Conservation (phyloP, 2,797 vertebrate genomes). For the Hemibagrus guttatus region DNA sequence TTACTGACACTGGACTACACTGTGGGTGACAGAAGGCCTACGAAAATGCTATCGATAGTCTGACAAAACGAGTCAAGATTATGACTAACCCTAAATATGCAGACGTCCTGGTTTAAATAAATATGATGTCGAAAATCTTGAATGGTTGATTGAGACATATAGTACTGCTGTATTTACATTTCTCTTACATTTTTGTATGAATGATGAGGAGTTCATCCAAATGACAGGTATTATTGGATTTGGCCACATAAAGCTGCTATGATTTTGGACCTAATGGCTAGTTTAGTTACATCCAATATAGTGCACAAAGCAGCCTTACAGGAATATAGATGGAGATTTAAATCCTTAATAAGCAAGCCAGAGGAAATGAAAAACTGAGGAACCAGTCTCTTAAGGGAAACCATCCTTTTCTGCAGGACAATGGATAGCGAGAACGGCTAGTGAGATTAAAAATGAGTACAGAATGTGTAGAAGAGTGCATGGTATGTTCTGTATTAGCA, state of each 20-base stretch:
- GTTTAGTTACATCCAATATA: neutral
- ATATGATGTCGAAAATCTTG: constrained; percentile 1
- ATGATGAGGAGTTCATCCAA: neutral
- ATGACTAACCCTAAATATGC: neutral
- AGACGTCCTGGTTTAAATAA: constrained; percentile 3
- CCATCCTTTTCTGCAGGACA: neutral
- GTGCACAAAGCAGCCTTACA: neutral
- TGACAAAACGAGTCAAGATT: constrained; percentile 11
- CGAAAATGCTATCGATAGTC: constrained; percentile 1
- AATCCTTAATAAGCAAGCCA: neutral
- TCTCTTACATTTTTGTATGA: neutral
- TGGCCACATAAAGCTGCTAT: neutral
- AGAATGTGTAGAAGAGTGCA: neutral
- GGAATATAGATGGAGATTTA: neutral
- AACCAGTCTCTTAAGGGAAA: neutral
- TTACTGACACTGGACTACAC: constrained; percentile 12
- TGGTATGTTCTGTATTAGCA: neutral
- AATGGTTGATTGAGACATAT: neutral
- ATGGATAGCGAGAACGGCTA: neutral
- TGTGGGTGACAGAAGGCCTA: neutral
- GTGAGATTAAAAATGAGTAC: neutral
- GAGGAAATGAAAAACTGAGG: neutral
- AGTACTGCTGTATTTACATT: neutral
- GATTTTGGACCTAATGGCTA: neutral
- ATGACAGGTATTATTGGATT: neutral